Base-by-base conservation (phyloP, 2,113 vertebrate genomes). In the Seriola aureovittata region DNA sequence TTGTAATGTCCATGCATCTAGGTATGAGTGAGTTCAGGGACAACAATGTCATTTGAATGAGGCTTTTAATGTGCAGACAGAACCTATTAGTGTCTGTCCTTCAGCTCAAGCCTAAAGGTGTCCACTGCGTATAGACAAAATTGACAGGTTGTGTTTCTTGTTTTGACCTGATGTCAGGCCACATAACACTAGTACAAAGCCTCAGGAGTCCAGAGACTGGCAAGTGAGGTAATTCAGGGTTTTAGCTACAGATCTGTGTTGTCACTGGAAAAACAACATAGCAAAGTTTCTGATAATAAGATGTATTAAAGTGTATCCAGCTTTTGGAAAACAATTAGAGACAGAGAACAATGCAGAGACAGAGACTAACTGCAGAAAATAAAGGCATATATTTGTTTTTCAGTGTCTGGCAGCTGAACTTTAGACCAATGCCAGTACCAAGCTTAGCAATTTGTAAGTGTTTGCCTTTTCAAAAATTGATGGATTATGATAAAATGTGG, bases 121-220 rank as follows among this genome's bases (percentile, higher is more conserved):
- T 75, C 60, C 44, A 66, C 38, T 59, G 59, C 67, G 74, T 60
- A 42, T 54, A 66, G 73, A 68, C 67, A 42, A 63, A 72, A 88
- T 42, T 57, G 71, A 81, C 84, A 71, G 65, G 48, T 42, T 80
- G 42, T 78, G 70, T 79, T 52, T 88, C 48, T 83, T 85, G 50
- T 84, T 82, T 88, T 88, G 82, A 82, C 84, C 77, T 36, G 19
- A 75, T 85, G 79, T 88, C 82, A 62, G 46, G 23, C 21, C 58
- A 60, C 78, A 63, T 70, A 80, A 89, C 83, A 86, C 58, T 67
- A 21, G n/a, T 58, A 46, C 62, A 86, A 84, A 80, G 63, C 59
- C 70, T 71, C 25, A 23, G 71, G 83, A 75, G 58, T 74, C n/a
- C 38, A n/a, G 40, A 85, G 29, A 32, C 50, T 69, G 73, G 60